Percentiles rank a stretch among this genome's conserved stretches.
phyloP scores from a whole-genome alignment of 2,797 vertebrate species.

The Scyliorhinus canicula region DNA sequence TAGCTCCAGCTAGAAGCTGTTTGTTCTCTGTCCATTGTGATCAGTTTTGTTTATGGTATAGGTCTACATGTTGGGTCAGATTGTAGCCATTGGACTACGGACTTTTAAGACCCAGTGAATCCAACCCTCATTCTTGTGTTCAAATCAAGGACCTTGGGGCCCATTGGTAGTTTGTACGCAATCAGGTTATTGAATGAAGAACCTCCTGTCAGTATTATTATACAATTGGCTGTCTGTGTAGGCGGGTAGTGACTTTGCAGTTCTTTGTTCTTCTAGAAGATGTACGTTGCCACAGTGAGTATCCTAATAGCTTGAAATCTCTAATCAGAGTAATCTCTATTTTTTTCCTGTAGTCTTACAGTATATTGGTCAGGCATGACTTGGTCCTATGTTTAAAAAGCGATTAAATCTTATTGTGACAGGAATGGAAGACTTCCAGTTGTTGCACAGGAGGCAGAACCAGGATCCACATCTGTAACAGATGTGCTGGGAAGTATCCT shows the following conservation, averaged over 20 bases:
- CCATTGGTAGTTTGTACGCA: not conserved
- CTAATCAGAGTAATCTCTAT: not conserved
- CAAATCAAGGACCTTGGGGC: too few species aligned
- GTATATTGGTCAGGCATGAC: too few species aligned
- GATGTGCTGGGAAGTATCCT: constrained; percentile 92
- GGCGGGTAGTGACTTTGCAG: not conserved
- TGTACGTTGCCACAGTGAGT: not conserved
- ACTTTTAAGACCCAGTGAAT: not conserved
- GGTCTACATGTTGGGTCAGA: not conserved
- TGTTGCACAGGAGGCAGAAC: constrained; percentile 53
- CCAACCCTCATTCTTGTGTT: not conserved
- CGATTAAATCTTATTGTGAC: not conserved
- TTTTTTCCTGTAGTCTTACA: not conserved
- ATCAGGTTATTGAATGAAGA: not conserved
- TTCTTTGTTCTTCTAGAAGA: not conserved
- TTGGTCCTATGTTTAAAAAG: not conserved
- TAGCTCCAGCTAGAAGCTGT: not conserved
- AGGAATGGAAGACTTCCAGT: constrained; percentile 30
- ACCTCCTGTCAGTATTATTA: not conserved
- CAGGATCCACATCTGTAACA: constrained; percentile 71
- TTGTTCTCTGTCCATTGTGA: not conserved
- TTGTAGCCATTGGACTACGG: not conserved
- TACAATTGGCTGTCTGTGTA: not conserved
- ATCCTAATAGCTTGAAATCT: not conserved
- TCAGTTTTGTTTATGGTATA: too few species aligned